Conservation (phyloP, 2,797 vertebrate genomes). For the Falco berigora region DNA sequence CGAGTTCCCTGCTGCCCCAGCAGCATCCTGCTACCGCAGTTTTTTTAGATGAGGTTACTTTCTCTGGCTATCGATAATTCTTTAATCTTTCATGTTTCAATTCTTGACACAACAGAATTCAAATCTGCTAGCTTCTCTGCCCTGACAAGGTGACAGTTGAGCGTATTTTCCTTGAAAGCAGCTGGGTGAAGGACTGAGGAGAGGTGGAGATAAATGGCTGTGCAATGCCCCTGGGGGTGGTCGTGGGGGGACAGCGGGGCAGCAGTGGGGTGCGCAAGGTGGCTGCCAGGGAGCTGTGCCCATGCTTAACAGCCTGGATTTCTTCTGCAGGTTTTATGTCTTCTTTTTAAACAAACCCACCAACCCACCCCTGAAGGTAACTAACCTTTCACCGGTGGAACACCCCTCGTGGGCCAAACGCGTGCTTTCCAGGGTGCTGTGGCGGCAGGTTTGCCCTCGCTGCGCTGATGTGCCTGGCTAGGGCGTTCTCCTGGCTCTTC, state of each 20-base stretch:
- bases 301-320: neutral
- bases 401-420: neutral
- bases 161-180: neutral
- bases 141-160: neutral
- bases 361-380: neutral
- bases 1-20: neutral
- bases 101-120: neutral
- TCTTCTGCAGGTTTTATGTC: neutral
- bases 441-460: neutral
- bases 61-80: neutral
- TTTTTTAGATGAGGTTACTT: neutral
- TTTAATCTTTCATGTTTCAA: neutral
- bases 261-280: neutral
- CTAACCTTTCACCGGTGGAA: neutral
- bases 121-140: neutral
- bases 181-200: neutral
- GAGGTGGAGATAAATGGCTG: accelerated
- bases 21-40: neutral
- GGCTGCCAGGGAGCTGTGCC: neutral
- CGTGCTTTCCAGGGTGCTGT: accelerated
- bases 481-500: neutral
- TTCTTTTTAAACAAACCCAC: too few species aligned
- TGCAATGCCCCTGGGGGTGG: accelerated
- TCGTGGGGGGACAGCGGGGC: accelerated
- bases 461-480: neutral